Conservation (phyloP, 2,888 invertebrate species). For the Macrosiphum euphorbiae region DNA sequence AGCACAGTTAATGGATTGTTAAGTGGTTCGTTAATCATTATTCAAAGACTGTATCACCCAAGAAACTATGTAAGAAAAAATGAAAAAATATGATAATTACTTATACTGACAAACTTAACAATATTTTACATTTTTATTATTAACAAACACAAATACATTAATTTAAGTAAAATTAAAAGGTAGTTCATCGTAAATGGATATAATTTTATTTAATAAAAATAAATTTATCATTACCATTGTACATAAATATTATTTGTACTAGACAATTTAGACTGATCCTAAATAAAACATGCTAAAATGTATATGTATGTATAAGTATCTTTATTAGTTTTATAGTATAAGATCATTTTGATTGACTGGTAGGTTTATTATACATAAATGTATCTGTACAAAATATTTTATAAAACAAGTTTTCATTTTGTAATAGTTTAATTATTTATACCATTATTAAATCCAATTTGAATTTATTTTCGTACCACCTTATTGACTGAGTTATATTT, state of each 20-base stretch:
- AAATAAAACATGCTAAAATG: conserved; percentile 4
- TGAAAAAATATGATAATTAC: neutral
- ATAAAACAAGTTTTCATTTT: conserved; percentile 13
- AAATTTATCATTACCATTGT: neutral
- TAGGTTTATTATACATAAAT: conserved; percentile 25
- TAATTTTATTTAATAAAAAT: neutral
- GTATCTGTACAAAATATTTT: conserved; percentile 7
- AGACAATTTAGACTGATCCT: conserved; percentile 36
- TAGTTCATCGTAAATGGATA: neutral
- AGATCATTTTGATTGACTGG: conserved; percentile 33
- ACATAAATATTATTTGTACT: neutral
- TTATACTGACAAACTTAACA: neutral
- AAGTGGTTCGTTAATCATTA: neutral
- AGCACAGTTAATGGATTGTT: neutral
- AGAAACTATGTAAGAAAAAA: neutral
- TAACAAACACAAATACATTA: neutral
- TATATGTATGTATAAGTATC: no score
- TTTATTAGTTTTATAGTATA: conserved; percentile 7
- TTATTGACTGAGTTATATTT: conserved; percentile 37
- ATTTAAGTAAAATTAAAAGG: neutral
- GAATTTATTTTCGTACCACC: neutral
- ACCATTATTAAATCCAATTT: conserved; percentile 14
- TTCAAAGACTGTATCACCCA: neutral
- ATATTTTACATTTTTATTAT: neutral
- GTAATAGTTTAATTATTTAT: conserved; percentile 23